Base-by-base conservation (phyloP, 2,888 invertebrate species). In the Teleiodes luculella region DNA sequence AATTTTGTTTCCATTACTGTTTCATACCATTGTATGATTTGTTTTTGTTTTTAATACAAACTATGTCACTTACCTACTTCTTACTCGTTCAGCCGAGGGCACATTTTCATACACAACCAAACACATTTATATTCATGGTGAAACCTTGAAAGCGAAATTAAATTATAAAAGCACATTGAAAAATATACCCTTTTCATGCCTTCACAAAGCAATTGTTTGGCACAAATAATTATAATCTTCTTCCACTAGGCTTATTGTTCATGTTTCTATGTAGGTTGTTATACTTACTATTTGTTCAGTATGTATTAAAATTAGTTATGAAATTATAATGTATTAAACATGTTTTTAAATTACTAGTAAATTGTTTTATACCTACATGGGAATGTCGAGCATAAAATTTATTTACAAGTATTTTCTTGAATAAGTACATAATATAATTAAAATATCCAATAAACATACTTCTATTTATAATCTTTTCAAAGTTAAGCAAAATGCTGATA, bases 321-420 rank as follows among this genome's bases (percentile, higher is more conserved):
- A 20, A 18, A 28, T 43, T 24, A n/a, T 43, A 43, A n/a, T n/a
- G n/a, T n/a, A n/a, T 43, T 43, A 2, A 13, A 41, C n/a, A 43
- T 43, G 13, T 43, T 33, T 33, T 11, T 24, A 10, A 20, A 43
- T 43, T 41, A 2, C 5, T 4, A 11, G n/a, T 43, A 24, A 28
- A 43, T 20, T 11, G 24, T 20, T 33, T 10, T 24, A 47, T 35
- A 55, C 57, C 54, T 57, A 59, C 57, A 60, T 63, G 57, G 61
- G 57, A 63, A 58, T 61, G 58, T 59, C 61, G 61, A 63, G 57
- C 59, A 62, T 56, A 41, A 46, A 58, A 52, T 59, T 52, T 58
- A 35, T 53, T 52, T 53, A 20, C 18, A 20, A 31, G 39, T 24
- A 33, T n/a, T 45, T 45, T 31, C 41, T 14, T 52, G n/a, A n/a